These are phyloP conservation scores for Theropithecus gelada DNA, from an alignment of 2,113 vertebrate genomes.

Conservation along the genomic window DNA sequence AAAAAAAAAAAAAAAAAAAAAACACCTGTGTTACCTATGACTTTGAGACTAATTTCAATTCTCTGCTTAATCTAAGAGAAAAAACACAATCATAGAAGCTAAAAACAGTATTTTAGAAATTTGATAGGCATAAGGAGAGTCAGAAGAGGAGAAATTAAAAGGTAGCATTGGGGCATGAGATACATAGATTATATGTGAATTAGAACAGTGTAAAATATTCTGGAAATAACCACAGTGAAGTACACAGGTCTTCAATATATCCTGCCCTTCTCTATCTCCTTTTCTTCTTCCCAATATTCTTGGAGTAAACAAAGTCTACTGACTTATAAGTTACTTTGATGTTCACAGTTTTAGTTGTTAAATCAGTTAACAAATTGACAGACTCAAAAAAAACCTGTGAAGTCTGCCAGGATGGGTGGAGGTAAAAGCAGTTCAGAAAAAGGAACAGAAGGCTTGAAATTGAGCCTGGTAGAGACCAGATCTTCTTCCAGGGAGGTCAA, in stretches of 20 bases:
- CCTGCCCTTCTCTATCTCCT: neutral
- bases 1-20: no score
- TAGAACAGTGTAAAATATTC: neutral
- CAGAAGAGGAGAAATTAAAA: conserved; percentile 5
- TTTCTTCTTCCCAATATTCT: neutral
- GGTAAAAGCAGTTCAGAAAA: neutral
- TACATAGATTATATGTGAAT: neutral
- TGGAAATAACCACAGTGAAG: neutral
- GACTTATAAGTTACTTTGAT: neutral
- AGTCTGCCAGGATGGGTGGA: neutral
- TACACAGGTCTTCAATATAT: neutral
- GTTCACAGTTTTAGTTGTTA: neutral
- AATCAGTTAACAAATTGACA: neutral
- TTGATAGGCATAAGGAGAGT: neutral
- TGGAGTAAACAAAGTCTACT: neutral
- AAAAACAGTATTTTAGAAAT: neutral
- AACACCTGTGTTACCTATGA: neutral
- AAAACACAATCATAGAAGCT: neutral
- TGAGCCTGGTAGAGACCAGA: neutral
- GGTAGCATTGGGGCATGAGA: neutral
- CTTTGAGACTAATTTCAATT: conserved; percentile 14
- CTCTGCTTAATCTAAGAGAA: neutral
- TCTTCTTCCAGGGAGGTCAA: neutral
- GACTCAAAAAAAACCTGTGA: neutral
- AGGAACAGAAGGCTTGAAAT: neutral